phyloP scores from a whole-genome alignment of 2,113 vertebrate species.

The Toxotes chatareus region DNA sequence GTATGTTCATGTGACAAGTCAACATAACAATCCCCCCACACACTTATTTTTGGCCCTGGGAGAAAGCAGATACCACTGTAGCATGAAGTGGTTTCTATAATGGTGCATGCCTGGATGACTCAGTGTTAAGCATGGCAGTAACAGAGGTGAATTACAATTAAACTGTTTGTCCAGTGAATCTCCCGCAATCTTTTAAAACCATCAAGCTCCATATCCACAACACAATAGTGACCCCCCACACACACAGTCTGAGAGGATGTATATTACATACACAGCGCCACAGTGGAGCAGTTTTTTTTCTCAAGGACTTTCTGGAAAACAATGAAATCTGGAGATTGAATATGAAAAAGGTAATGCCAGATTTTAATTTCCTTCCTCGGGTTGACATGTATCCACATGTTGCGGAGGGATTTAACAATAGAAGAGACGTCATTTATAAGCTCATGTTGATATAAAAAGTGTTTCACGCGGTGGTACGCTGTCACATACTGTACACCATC shows the following conservation, averaged over 20 bases:
- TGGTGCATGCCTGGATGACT: conserved; percentile 57
- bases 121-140: conserved; percentile 37
- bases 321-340: background rate
- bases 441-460: background rate
- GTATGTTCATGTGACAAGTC: conserved; percentile 57
- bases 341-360: background rate
- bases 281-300: background rate
- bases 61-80: conserved; percentile 77
- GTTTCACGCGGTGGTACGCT: background rate
- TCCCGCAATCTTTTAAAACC: background rate
- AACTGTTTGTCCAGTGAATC: conserved; percentile 35
- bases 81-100: conserved; percentile 72
- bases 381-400: background rate
- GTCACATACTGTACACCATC: background rate
- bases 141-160: conserved; percentile 37
- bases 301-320: background rate
- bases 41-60: conserved; percentile 79
- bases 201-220: background rate
- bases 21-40: conserved; percentile 67
- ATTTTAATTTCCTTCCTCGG: background rate
- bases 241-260: background rate
- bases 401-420: background rate
- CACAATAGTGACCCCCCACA: background rate
- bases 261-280: background rate
- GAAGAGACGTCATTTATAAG: background rate